Evolutionary conservation across 2,113 vertebrate genomes (phyloP), one percentile per base, ranked within the genome.

Genomic region (Rousettus leschenaultii): DNA sequence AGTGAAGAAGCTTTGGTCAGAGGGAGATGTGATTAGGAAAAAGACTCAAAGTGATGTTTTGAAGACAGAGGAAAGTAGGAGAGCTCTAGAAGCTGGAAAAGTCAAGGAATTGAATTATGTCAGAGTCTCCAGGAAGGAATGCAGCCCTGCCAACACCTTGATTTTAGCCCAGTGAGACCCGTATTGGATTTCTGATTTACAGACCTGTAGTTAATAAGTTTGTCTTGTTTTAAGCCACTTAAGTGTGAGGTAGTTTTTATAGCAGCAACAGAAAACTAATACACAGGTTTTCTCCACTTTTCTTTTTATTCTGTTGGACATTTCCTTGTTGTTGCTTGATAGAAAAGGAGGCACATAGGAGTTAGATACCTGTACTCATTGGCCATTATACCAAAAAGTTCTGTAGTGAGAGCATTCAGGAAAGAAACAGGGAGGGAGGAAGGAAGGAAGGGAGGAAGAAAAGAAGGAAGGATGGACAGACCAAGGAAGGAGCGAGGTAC

Each of bases 191-290:
- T 82, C 57, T 51, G 5, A 74, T 66, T 87, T 66, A 35, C 14
- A 95, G 66, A 85, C 65, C 26, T 74, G 26, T 92, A 87, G 12
- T 19, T 43, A 71, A 33, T 85, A 95, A 35, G 51, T 68, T 26
- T 71, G 18, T 33, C 24, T 57, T 90, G 18, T 68, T 77, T 77
- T 78, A 85, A 94, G 51, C 51, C 61, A 73, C 30, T 55, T 45
- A 68, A 59, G 7, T 77, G 45, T 59, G 26, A 70, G 61, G 6
- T 65, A 38, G 55, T 79, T 79, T 89, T 88, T 87, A 78, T 10
- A 70, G 71, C 19, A 77, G 51, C 28, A 70, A 70, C 59, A 63
- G 28, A 83, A 87, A 84, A 70, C 43, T n/a, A 88, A 84, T 70
- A 26, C 16, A 51, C 70, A 68, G 43, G 10, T 92, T 88, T 73